A percentile compares a stretch with the other conserved stretches of the same genome.
These are phyloP conservation scores for Leucoptera coffeella DNA, from an alignment of 2,888 invertebrate species.

Conservation along the genomic window DNA sequence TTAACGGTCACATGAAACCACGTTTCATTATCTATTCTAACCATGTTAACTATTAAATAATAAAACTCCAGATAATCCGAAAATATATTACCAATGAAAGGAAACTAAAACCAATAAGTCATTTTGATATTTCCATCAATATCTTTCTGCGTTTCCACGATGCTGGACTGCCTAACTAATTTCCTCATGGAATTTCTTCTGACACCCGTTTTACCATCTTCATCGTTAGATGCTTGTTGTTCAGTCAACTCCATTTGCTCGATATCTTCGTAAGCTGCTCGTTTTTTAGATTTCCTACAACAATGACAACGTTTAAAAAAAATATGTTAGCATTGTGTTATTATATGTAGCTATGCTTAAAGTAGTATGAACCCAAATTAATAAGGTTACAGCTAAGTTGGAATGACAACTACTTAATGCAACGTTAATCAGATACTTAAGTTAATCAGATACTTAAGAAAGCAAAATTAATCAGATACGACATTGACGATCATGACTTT, in stretches of 20 bases:
- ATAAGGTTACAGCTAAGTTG: too few relatives aligned
- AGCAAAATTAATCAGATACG: too few relatives aligned
- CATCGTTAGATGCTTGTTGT: conserved; percentile 20
- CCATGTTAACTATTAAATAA: too few relatives aligned
- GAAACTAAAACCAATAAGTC: conserved; percentile 76
- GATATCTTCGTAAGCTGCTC: conserved; percentile 69
- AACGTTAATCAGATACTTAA: too few relatives aligned
- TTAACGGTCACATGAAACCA: too few relatives aligned
- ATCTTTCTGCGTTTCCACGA: conserved; percentile 76
- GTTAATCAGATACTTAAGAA: too few relatives aligned
- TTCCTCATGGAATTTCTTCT: conserved; percentile 58
- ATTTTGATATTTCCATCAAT: conserved; percentile 75
- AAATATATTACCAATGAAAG: too few relatives aligned
- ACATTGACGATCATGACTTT: too few relatives aligned
- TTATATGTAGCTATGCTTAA: background rate
- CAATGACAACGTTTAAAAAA: background rate
- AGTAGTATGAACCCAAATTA: too few relatives aligned
- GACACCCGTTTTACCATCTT: conserved; percentile 16
- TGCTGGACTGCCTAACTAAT: conserved; percentile 71
- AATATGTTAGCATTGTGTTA: background rate
- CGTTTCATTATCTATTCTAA: too few relatives aligned
- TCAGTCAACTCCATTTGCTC: conserved; percentile 51
- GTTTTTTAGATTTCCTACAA: background rate
- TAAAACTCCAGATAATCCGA: too few relatives aligned
- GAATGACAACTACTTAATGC: too few relatives aligned